Evolutionary conservation across 2,888 invertebrate species (phyloP).

Genomic region (Eremobia ochroleuca): DNA sequence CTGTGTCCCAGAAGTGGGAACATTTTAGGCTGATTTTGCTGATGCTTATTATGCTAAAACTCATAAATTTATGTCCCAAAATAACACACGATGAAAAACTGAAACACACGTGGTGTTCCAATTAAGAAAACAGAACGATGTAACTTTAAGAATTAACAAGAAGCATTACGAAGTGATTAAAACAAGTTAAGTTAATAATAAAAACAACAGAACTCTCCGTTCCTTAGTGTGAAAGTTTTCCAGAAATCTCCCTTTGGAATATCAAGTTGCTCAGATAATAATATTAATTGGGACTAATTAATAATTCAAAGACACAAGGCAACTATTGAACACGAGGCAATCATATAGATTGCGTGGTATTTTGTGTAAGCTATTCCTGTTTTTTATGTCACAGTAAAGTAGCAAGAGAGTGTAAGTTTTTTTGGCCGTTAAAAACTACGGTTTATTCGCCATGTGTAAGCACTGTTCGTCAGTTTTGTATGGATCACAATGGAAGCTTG

Average conservation of each 20-base stretch:
- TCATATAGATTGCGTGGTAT: constrained; percentile 1
- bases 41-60: not conserved
- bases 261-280: constrained; percentile 19
- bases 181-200: constrained; percentile 43
- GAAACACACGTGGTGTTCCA: not conserved
- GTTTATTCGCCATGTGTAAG: too few relatives aligned
- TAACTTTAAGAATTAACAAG: constrained; percentile 36
- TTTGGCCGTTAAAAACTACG: too few relatives aligned
- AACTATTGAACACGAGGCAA: constrained; percentile 9
- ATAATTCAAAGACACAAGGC: constrained; percentile 27
- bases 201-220: constrained; percentile 25
- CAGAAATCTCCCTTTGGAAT: constrained; percentile 32
- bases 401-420: not conserved
- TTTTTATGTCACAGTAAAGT: not conserved
- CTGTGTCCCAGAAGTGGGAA: not conserved
- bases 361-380: not conserved
- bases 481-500: too few relatives aligned
- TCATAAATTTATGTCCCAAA: not conserved
- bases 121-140: not conserved
- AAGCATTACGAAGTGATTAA: constrained; percentile 36
- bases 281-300: constrained; percentile 35
- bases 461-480: too few relatives aligned
- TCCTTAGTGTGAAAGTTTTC: constrained; percentile 45
- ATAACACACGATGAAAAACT: not conserved
- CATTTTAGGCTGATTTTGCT: not conserved